A percentile compares a stretch with the other conserved stretches of the same genome.
phyloP scores from a whole-genome alignment of 2,113 vertebrate species.

The Pseudorasbora parva region DNA sequence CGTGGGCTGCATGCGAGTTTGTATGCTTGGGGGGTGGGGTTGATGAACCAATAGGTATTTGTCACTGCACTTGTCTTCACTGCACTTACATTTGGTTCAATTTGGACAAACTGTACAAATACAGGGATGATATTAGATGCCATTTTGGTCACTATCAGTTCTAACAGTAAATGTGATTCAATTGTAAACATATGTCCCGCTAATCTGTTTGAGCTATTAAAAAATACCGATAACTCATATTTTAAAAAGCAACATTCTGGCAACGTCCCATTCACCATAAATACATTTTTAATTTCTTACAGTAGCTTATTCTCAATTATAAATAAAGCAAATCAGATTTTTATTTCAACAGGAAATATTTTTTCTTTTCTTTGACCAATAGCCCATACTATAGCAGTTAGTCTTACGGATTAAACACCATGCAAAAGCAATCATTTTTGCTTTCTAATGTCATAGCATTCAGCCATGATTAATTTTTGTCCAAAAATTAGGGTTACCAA shows the following conservation, averaged over 20 bases:
- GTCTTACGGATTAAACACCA: neutral
- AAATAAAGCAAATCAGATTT: neutral
- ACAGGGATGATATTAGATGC: neutral
- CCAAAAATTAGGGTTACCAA: neutral
- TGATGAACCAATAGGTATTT: neutral
- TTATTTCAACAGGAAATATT: too few relatives aligned
- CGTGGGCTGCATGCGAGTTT: constrained; percentile 5
- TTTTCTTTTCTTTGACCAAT: too few relatives aligned
- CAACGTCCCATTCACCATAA: neutral
- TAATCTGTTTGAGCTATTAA: neutral
- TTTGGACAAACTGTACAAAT: neutral
- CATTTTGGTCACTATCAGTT: neutral
- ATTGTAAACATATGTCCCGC: neutral
- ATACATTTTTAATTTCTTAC: neutral
- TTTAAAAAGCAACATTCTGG: neutral
- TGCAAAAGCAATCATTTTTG: neutral
- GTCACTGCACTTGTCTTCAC: too few relatives aligned
- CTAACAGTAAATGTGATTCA: neutral
- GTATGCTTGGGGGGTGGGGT: neutral
- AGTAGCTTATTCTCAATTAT: neutral
- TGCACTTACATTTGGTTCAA: neutral
- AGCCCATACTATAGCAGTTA: too few relatives aligned
- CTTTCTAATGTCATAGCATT: neutral
- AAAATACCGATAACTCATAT: neutral
- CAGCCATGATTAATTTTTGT: neutral